phyloP scores from a whole-genome alignment of 2,797 vertebrate species.

The Sebastiscus tertius region DNA sequence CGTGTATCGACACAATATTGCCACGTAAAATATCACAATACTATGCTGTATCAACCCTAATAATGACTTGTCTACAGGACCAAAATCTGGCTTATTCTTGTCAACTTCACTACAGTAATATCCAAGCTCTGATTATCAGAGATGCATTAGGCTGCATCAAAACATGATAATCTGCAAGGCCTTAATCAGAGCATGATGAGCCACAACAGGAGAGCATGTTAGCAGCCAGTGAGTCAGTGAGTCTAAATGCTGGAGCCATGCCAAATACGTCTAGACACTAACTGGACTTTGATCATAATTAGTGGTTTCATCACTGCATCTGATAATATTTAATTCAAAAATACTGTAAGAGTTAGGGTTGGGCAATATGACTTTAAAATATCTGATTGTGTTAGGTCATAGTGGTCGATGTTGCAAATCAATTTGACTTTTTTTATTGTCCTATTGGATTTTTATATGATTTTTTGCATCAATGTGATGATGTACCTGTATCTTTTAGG shows the following conservation, averaged over 20 bases:
- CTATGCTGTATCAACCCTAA: too few relatives aligned
- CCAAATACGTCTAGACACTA: conserved; percentile 7
- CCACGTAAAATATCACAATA: too few relatives aligned
- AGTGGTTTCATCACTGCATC: not conserved
- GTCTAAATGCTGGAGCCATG: not conserved
- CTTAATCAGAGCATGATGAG: conserved; percentile 57
- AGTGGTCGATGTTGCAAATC: not conserved
- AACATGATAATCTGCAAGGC: conserved; percentile 59
- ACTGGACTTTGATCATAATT: not conserved
- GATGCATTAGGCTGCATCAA: conserved; percentile 50
- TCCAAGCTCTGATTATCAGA: conserved; percentile 44
- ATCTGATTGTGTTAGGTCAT: not conserved
- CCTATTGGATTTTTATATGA: not conserved
- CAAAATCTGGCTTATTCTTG: conserved; percentile 46
- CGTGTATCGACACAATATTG: too few relatives aligned
- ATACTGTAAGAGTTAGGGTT: not conserved
- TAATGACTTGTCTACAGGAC: not conserved
- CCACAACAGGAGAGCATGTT: conserved; percentile 31
- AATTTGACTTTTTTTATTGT: not conserved
- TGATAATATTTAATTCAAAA: not conserved
- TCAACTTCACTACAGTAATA: conserved; percentile 22
- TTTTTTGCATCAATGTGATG: not conserved
- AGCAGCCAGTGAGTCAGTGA: conserved; percentile 12
- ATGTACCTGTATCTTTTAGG: not conserved
- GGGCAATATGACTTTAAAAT: not conserved